Evolutionary conservation across 2,888 invertebrate species (phyloP).

Genomic region (Hypselothyrea guttata): DNA sequence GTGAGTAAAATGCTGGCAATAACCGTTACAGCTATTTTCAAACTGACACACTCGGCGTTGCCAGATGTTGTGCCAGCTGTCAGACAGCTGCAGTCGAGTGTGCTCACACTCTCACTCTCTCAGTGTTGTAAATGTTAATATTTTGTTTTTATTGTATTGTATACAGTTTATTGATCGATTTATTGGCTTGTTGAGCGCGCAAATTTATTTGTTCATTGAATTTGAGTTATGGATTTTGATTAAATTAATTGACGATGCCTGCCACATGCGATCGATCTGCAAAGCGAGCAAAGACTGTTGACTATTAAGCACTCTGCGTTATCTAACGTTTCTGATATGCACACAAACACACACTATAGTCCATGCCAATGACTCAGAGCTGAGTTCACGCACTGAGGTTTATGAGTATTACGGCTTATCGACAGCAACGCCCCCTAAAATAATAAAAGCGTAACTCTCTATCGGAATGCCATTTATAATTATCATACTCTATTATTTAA

Average conservation of each 20-base stretch:
- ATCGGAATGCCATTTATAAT: neutral
- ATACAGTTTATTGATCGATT: constrained; percentile 64
- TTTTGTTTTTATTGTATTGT: constrained; percentile 27
- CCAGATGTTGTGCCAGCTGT: constrained; percentile 45
- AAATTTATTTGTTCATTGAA: constrained; percentile 75
- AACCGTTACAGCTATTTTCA: constrained; percentile 61
- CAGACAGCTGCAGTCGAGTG: constrained; percentile 2
- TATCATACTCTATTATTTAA: no score
- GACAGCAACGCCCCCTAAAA: neutral
- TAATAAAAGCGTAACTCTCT: no score
- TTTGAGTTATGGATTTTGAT: constrained; percentile 71
- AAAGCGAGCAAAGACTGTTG: constrained; percentile 37
- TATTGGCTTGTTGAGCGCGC: constrained; percentile 61
- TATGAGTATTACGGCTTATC: no score
- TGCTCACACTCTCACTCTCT: neutral
- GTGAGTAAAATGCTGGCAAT: constrained; percentile 67
- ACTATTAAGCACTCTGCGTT: constrained; percentile 7
- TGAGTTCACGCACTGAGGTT: neutral
- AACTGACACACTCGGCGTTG: constrained; percentile 40
- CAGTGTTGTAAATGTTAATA: constrained; percentile 9
- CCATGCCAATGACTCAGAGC: constrained; percentile 45
- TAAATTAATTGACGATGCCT: constrained; percentile 66
- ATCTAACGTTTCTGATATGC: constrained; percentile 60
- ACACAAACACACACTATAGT: constrained; percentile 23
- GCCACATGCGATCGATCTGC: constrained; percentile 35